Conservation (phyloP, 2,113 vertebrate species). For the Onychostoma macrolepis region DNA sequence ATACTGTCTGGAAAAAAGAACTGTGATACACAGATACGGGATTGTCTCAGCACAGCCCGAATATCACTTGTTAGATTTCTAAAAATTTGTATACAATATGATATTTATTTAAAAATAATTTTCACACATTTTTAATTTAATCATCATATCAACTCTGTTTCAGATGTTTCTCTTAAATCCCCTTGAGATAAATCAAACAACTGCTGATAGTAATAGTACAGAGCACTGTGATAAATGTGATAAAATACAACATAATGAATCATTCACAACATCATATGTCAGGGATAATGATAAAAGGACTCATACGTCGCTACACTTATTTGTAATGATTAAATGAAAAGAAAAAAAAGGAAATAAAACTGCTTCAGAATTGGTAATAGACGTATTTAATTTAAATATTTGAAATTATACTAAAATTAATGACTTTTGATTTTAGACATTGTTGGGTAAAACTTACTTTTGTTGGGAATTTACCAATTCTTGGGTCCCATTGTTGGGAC, state of each 20-base stretch:
- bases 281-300: neutral
- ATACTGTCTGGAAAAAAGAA: neutral
- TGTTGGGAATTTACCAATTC: too few relatives aligned
- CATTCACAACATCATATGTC: neutral
- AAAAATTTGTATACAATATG: too few relatives aligned
- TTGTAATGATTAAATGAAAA: neutral
- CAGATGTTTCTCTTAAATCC: neutral
- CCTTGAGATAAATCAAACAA: neutral
- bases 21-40: neutral
- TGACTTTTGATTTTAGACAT: neutral
- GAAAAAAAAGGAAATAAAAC: neutral
- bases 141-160: neutral
- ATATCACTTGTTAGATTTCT: neutral
- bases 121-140: neutral
- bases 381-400: neutral
- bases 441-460: too few relatives aligned
- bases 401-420: neutral
- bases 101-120: neutral
- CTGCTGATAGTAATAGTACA: neutral
- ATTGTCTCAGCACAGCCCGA: neutral
- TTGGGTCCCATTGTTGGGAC: too few relatives aligned
- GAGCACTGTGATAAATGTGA: neutral
- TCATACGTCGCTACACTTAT: neutral
- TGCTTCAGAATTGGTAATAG: neutral
- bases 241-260: neutral